Evolutionary conservation across 2,797 vertebrate species (phyloP).

Genomic region (Intellagama lesueurii): DNA sequence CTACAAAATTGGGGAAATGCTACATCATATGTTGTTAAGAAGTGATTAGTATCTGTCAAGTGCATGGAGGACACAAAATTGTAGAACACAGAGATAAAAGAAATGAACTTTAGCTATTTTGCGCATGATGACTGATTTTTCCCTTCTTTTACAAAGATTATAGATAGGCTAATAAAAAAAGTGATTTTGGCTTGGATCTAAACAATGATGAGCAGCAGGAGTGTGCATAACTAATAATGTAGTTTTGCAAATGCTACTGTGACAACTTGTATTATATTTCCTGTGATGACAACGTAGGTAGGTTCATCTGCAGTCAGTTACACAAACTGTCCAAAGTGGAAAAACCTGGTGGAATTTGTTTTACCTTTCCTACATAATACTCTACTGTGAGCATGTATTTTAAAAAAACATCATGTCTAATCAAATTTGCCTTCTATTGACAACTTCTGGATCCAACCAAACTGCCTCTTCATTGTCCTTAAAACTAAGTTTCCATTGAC

Average conservation of each 20-base stretch:
- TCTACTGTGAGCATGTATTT: not conserved
- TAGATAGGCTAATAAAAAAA: conserved; percentile 3
- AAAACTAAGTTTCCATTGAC: not conserved
- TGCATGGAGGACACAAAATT: not conserved
- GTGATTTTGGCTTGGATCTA: not conserved
- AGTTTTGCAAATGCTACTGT: not conserved
- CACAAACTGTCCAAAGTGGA: not conserved
- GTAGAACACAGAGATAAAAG: not conserved
- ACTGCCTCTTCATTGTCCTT: not conserved
- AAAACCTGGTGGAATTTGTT: not conserved
- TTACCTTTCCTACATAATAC: not conserved
- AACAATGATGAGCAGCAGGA: not conserved
- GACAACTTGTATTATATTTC: not conserved
- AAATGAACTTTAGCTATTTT: conserved; percentile 5
- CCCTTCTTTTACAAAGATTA: not conserved
- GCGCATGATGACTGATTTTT: not conserved
- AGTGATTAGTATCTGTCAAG: not conserved
- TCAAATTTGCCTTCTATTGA: not conserved
- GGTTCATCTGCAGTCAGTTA: not conserved
- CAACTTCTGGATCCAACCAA: not conserved
- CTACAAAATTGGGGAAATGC: not conserved
- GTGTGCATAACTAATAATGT: not conserved
- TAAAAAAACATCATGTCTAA: not conserved
- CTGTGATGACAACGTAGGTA: not conserved
- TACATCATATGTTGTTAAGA: not conserved